These are phyloP conservation scores for Acanthurus tractus DNA, from an alignment of 2,797 vertebrate species.

Conservation along the genomic window DNA sequence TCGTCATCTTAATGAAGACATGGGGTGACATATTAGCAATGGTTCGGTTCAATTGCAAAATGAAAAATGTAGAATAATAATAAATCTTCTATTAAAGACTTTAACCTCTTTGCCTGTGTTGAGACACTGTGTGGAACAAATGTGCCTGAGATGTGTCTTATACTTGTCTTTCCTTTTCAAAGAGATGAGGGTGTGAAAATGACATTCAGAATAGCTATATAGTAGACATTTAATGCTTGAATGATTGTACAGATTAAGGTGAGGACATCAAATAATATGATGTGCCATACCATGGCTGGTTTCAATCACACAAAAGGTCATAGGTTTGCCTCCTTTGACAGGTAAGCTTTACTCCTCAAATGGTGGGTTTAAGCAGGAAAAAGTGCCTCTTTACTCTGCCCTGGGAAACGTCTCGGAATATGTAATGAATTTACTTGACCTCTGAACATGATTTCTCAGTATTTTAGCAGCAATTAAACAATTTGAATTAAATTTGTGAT, in stretches of 20 bases:
- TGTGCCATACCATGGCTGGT: conserved; percentile 36
- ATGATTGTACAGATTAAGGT: conserved; percentile 48
- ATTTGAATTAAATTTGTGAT: neutral
- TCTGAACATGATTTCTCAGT: neutral
- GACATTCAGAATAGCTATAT: conserved; percentile 57
- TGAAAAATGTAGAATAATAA: conserved; percentile 13
- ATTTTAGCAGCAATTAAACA: neutral
- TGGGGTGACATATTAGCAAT: neutral
- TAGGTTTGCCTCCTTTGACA: conserved; percentile 48
- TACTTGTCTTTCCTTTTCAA: conserved; percentile 25
- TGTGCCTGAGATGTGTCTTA: conserved; percentile 38
- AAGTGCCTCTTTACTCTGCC: neutral
- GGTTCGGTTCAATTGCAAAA: conserved; percentile 7
- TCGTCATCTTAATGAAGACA: conserved; percentile 14
- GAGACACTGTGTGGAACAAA: conserved; percentile 13
- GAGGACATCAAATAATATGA: conserved; percentile 58
- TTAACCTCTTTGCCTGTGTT: conserved; percentile 16
- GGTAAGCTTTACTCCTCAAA: conserved; percentile 45
- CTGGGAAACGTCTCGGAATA: neutral
- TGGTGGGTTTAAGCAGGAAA: conserved; percentile 17
- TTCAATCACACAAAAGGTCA: conserved; percentile 67
- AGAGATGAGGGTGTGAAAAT: conserved; percentile 45
- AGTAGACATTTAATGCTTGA: conserved; percentile 59
- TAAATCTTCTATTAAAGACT: neutral
- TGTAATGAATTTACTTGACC: neutral